These are phyloP conservation scores for Tenebrosternarchus preto DNA, from an alignment of 2,113 vertebrate genomes.

Conservation along the genomic window DNA sequence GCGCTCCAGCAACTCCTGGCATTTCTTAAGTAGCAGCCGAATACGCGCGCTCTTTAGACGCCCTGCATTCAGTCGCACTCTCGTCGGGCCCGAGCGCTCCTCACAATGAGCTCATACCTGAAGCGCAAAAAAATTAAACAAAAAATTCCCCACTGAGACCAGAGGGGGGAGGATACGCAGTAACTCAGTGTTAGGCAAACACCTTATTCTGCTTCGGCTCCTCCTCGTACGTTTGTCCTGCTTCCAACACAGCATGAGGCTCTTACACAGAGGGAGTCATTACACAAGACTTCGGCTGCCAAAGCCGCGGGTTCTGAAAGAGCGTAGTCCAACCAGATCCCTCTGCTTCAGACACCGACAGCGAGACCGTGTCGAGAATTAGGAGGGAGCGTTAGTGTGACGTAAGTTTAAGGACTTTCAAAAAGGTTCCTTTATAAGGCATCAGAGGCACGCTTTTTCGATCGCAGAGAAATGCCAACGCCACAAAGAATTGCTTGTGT, in stretches of 20 bases:
- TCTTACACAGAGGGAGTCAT: slow-evolving; percentile 27
- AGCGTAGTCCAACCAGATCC: slow-evolving; percentile 31
- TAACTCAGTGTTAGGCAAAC: slow-evolving; percentile 16
- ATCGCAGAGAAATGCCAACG: slow-evolving; percentile 46
- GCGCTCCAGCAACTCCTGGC: background rate
- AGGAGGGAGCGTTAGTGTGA: slow-evolving; percentile 26
- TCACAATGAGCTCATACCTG: background rate
- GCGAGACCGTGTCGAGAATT: slow-evolving; percentile 6
- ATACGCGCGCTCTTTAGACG: background rate
- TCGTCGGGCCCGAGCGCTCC: background rate
- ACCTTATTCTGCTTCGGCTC: background rate
- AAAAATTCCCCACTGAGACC: too few relatives aligned
- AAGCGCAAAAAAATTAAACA: background rate
- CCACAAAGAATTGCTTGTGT: slow-evolving; percentile 58
- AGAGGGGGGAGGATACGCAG: slow-evolving; percentile 6
- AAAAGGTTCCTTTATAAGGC: slow-evolving; percentile 41
- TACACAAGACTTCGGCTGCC: slow-evolving; percentile 14
- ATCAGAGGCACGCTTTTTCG: slow-evolving; percentile 34
- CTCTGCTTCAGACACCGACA: slow-evolving; percentile 11
- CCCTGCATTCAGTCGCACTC: background rate
- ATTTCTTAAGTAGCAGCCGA: background rate
- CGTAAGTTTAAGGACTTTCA: slow-evolving; percentile 40
- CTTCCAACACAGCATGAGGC: slow-evolving; percentile 22
- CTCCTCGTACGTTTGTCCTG: background rate
- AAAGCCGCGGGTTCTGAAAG: slow-evolving; percentile 16